Base-by-base conservation (phyloP, 2,797 vertebrate genomes). In the Neosalanx taihuensis region DNA sequence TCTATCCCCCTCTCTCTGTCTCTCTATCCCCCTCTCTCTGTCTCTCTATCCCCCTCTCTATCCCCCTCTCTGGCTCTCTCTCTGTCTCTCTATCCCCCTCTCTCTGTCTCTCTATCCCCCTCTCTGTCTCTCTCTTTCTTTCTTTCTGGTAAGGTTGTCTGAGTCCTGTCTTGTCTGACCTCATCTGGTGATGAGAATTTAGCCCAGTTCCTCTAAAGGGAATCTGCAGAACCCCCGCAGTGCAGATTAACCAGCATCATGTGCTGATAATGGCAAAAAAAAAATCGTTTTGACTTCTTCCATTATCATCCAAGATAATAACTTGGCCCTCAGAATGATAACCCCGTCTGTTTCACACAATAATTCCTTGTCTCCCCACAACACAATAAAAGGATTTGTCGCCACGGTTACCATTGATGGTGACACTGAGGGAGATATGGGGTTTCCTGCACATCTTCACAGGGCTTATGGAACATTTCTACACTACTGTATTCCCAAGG, bases 321-420 rank as follows among this genome's bases (percentile, higher is more conserved):
- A 79, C 77, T 63, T 73, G 35, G 86, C 77, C 82, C 80, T 84
- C 80, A 84, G 84, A 83, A 83, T 71, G 83, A 89, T 88, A 86
- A 79, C 84, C 86, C 90, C 89, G 91, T 90, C 87, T 89, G 85
- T 84, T 88, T 87, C 74, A 86, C 81, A 84, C 91, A 91, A 88
- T 89, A 86, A 91, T 87, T 88, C 85, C 84, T 82, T 77, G 82
- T 85, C 88, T 89, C 89, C 83, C 81, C 75, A 72, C 75, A 17
- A 18, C 78, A 83, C 82, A 87, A 87, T 86, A 74, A 73, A 49
- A 73, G 89, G 88, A 90, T 92, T 89, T 90, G 88, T 84, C 72
- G 5, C 82, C 30, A 62, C 76, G 80, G 83, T 84, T 83, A 76
- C 75, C 78, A 76, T 80, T 41, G 83, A 89, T 83, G 83, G 76